These are phyloP conservation scores for Orchesellides sinensis DNA, from an alignment of 2,888 invertebrate species.

Conservation along the genomic window DNA sequence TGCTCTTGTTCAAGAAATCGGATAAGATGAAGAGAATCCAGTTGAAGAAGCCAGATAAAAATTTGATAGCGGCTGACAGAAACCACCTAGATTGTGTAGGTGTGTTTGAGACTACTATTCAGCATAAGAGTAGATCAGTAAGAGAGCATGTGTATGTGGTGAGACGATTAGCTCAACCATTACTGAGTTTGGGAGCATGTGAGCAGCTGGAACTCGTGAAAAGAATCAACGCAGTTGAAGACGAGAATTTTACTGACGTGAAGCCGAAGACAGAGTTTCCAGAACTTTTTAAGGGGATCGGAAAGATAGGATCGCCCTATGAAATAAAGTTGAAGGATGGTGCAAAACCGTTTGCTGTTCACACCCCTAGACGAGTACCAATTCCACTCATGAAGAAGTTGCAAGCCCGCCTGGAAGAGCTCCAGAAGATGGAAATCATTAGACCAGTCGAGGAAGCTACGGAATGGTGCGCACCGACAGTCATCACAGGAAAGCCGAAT, in stretches of 20 bases:
- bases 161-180: neutral
- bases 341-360: neutral
- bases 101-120: too few species aligned
- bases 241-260: neutral
- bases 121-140: too few species aligned
- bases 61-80: too few species aligned
- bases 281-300: neutral
- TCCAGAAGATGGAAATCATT: neutral
- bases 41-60: too few species aligned
- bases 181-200: neutral
- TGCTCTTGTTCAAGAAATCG: too few species aligned
- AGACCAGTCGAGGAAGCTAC: neutral
- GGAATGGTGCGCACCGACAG: neutral
- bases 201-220: neutral
- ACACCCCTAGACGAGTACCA: neutral
- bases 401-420: neutral
- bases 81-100: too few species aligned
- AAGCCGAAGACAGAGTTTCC: neutral
- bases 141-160: neutral
- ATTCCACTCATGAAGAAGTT: neutral
- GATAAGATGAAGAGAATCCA: too few species aligned
- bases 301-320: neutral
- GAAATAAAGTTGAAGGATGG: neutral
- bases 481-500: neutral
- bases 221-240: neutral